Percentiles rank a stretch among this genome's conserved stretches.
phyloP scores from a whole-genome alignment of 1,140 invertebrate genomes.

The Aradophagus sp. region DNA sequence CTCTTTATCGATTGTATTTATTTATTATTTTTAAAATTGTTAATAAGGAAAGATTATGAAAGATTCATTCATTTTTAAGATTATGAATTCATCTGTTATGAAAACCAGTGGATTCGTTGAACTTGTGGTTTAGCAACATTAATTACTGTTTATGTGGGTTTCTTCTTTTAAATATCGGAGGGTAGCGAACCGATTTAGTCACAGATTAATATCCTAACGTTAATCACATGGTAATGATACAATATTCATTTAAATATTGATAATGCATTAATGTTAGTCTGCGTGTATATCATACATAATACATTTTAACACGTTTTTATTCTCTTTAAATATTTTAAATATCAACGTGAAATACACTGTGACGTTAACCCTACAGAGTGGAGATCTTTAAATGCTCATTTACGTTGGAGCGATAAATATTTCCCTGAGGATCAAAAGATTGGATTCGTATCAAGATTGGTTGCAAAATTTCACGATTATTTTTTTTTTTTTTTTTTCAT shows the following conservation, averaged over 20 bases:
- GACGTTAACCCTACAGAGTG: conserved; percentile 57
- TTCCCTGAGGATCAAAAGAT: conserved; percentile 52
- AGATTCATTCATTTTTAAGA: too few relatives aligned
- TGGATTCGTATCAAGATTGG: conserved; percentile 47
- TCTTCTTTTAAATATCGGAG: conserved; percentile 21
- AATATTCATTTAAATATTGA: conserved; percentile 52
- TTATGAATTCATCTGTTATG: too few relatives aligned
- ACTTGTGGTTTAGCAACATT: too few relatives aligned
- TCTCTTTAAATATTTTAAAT: conserved; percentile 54
- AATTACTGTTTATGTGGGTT: too few relatives aligned
- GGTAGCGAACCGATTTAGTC: conserved; percentile 26
- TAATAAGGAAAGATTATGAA: too few relatives aligned
- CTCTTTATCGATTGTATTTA: too few relatives aligned
- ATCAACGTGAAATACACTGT: conserved; percentile 55
- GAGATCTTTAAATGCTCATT: conserved; percentile 43
- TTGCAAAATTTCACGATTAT: neutral
- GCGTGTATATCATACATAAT: conserved; percentile 36
- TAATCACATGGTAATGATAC: conserved; percentile 50
- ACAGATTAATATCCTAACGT: conserved; percentile 31
- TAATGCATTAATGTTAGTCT: conserved; percentile 41
- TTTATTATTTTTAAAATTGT: too few relatives aligned
- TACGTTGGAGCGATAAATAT: conserved; percentile 24
- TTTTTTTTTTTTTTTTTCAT: too few relatives aligned
- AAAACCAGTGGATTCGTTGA: too few relatives aligned
- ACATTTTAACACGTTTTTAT: conserved; percentile 40